A percentile compares a stretch with the other conserved stretches of the same genome.
Conservation (phyloP, 2,797 vertebrate species). For the Acropternis orthonyx region DNA sequence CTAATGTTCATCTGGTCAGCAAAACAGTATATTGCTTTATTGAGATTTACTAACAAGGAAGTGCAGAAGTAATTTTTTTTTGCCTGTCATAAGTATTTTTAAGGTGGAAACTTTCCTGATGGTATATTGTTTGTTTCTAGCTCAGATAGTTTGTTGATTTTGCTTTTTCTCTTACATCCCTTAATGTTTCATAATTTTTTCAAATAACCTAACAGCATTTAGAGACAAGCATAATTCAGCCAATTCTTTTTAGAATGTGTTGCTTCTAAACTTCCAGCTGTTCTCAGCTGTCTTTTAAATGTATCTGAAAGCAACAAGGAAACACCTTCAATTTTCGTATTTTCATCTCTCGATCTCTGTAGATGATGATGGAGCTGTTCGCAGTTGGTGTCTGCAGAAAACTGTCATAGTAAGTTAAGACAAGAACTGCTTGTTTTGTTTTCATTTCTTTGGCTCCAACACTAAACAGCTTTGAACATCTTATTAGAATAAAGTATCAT, state of each 20-base stretch:
- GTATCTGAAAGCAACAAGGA: neutral
- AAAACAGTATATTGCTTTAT: neutral
- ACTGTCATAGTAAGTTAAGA: neutral
- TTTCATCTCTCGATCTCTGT: neutral
- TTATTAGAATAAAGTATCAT: neutral
- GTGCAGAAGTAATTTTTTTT: neutral
- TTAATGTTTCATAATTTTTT: neutral
- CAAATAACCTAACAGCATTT: neutral
- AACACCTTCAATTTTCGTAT: neutral
- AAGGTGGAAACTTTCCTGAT: neutral
- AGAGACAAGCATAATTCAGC: neutral
- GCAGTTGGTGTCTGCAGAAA: neutral
- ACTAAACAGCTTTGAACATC: neutral
- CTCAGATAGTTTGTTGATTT: neutral
- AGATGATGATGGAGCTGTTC: neutral
- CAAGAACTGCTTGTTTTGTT: neutral
- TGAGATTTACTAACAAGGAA: neutral
- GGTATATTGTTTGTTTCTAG: neutral
- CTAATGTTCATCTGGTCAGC: neutral
- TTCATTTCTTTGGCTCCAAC: neutral
- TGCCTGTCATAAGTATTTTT: neutral
- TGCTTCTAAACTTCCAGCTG: neutral
- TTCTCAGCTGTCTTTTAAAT: neutral
- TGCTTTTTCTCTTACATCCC: neutral
- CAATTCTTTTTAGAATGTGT: constrained; percentile 30